phyloP scores from a whole-genome alignment of 2,888 invertebrate genomes.

The Netelia virgata region DNA sequence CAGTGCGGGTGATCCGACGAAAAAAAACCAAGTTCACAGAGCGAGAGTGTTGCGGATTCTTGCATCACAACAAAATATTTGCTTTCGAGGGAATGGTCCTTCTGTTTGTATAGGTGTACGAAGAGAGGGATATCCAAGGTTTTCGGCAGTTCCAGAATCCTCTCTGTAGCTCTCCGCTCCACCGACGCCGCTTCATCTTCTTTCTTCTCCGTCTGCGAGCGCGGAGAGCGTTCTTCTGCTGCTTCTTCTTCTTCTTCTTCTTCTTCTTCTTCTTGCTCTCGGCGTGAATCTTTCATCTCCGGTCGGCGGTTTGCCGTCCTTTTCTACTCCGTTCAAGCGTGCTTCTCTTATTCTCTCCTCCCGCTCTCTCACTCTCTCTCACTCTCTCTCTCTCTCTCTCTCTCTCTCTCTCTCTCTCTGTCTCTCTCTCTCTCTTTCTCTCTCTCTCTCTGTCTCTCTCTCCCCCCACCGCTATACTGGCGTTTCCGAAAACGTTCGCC shows the following conservation, averaged over 20 bases:
- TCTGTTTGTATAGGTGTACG: conserved; percentile 83
- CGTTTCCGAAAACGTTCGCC: conserved; percentile 81
- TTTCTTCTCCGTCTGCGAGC: conserved; percentile 61
- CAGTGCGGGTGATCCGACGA: neutral
- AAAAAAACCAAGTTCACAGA: conserved; percentile 68
- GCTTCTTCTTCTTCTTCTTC: conserved; percentile 64
- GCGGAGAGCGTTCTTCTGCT: conserved; percentile 49
- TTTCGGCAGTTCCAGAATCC: conserved; percentile 75
- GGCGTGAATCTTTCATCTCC: conserved; percentile 80
- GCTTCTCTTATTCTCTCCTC: conserved; percentile 23
- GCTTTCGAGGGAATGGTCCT: conserved; percentile 75
- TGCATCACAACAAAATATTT: conserved; percentile 84
- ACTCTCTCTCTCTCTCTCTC: conserved; percentile 7
- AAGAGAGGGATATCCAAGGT: conserved; percentile 76
- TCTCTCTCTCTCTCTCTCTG: neutral
- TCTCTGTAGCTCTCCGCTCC: conserved; percentile 71
- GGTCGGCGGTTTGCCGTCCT: conserved; percentile 63
- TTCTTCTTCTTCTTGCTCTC: conserved; percentile 69
- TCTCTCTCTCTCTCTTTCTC: conserved; percentile 20
- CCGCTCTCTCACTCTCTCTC: too few relatives aligned
- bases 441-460: neutral
- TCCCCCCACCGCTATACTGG: conserved; percentile 74
- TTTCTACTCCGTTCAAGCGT: conserved; percentile 33
- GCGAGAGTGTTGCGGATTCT: conserved; percentile 80
- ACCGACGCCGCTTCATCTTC: conserved; percentile 48